Evolutionary conservation across 2,888 invertebrate species (phyloP).

Genomic region (Noctua pronuba): DNA sequence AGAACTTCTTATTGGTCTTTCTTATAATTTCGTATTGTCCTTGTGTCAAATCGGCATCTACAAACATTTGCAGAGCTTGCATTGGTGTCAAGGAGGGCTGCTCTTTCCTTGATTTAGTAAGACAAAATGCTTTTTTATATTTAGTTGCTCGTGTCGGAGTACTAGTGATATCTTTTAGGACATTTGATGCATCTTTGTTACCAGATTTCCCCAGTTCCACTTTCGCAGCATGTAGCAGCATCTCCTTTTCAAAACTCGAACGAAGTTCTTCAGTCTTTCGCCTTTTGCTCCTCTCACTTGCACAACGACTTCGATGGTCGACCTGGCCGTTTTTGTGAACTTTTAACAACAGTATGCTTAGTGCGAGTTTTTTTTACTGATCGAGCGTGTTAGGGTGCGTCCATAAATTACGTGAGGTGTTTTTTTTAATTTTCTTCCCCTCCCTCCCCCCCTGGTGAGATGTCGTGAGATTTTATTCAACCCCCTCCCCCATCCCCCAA

Average conservation of each 20-base stretch:
- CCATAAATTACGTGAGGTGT: no score
- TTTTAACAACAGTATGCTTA: neutral
- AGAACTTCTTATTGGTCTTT: neutral
- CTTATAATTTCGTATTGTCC: neutral
- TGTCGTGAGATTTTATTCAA: no score
- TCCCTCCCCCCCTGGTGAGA: no score
- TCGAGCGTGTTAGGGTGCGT: no score
- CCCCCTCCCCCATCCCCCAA: no score
- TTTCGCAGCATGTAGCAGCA: constrained; percentile 24
- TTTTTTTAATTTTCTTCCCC: no score
- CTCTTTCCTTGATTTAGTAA: neutral
- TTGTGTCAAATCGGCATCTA: constrained; percentile 5
- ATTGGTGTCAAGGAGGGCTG: constrained; percentile 4
- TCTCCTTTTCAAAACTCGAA: neutral
- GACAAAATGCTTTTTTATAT: constrained; percentile 14
- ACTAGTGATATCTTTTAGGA: constrained; percentile 20
- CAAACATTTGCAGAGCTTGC: constrained; percentile 6
- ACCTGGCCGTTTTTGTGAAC: neutral
- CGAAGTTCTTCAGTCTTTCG: neutral
- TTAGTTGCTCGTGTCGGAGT: constrained; percentile 8
- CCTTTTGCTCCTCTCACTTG: neutral
- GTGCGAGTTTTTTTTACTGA: no score
- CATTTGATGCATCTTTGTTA: constrained; percentile 13
- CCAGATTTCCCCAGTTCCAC: constrained; percentile 22
- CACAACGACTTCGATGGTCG: neutral